These are phyloP conservation scores for Nipponacmea schrenckii DNA, from an alignment of 2,888 invertebrate genomes.

Conservation along the genomic window DNA sequence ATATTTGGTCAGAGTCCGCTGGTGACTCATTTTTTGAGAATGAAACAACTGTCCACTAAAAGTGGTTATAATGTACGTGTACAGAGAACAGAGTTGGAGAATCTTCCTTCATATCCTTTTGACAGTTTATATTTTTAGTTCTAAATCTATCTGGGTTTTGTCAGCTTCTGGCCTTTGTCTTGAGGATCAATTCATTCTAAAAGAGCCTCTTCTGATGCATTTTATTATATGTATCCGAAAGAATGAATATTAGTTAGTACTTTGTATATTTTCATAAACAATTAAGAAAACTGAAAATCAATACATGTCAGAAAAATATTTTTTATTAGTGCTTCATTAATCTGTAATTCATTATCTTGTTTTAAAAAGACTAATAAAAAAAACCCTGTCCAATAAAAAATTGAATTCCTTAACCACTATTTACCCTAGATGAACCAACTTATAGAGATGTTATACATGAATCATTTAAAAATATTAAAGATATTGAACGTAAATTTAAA, in stretches of 20 bases:
- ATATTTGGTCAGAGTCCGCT: constrained; percentile 62
- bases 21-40: constrained; percentile 60
- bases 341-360: neutral
- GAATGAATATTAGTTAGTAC: neutral
- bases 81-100: constrained; percentile 59
- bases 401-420: constrained; percentile 39
- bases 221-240: neutral
- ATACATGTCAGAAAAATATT: neutral
- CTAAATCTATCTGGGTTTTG: no score
- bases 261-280: no score
- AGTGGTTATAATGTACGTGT: constrained; percentile 51
- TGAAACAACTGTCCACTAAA: constrained; percentile 52
- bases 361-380: no score
- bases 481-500: constrained; percentile 51
- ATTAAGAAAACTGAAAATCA: no score
- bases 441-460: constrained; percentile 60
- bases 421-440: constrained; percentile 58
- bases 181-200: neutral
- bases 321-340: neutral
- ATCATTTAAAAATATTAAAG: constrained; percentile 53
- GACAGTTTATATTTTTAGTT: neutral
- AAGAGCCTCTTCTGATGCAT: neutral
- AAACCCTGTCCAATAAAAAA: no score
- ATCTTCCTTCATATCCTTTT: constrained; percentile 64
- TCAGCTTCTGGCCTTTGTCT: no score